These are phyloP conservation scores for Homarus americanus DNA, from an alignment of 1,140 invertebrate genomes.

Conservation along the genomic window DNA sequence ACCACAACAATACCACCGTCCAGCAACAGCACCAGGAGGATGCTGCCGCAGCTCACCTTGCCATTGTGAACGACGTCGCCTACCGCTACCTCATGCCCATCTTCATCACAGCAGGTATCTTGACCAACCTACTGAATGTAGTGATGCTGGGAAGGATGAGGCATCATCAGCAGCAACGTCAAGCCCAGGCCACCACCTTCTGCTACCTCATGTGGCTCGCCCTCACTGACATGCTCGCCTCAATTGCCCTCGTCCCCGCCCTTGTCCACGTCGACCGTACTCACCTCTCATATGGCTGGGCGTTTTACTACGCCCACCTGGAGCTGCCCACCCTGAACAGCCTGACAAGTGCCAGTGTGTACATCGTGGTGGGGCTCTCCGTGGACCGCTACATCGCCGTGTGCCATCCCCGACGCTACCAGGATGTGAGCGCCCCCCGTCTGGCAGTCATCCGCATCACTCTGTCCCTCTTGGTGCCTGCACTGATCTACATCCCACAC, in stretches of 20 bases:
- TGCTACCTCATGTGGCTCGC: constrained; percentile 69
- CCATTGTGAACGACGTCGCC: constrained; percentile 9
- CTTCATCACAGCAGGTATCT: constrained; percentile 43
- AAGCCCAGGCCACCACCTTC: constrained; percentile 46
- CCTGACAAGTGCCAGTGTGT: constrained; percentile 68
- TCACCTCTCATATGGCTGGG: constrained; percentile 60
- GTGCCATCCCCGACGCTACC: constrained; percentile 64
- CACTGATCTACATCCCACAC: constrained; percentile 59
- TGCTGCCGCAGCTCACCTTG: background rate
- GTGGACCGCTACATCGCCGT: constrained; percentile 73
- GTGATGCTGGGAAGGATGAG: constrained; percentile 37
- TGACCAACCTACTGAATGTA: constrained; percentile 70
- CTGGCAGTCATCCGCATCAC: constrained; percentile 55
- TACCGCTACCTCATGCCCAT: constrained; percentile 63
- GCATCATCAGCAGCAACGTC: constrained; percentile 1
- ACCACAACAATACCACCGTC: background rate
- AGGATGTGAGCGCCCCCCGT: constrained; percentile 38
- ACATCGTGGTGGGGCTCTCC: constrained; percentile 71
- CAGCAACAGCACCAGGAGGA: background rate
- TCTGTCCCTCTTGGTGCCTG: constrained; percentile 55
- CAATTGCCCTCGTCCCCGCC: constrained; percentile 50
- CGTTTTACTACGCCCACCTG: constrained; percentile 73
- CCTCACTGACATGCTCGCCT: constrained; percentile 63
- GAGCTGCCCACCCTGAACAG: constrained; percentile 63
- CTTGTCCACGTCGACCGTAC: constrained; percentile 53